Evolutionary conservation across 2,888 invertebrate genomes (phyloP).

Genomic region (Teleiodes luculella): DNA sequence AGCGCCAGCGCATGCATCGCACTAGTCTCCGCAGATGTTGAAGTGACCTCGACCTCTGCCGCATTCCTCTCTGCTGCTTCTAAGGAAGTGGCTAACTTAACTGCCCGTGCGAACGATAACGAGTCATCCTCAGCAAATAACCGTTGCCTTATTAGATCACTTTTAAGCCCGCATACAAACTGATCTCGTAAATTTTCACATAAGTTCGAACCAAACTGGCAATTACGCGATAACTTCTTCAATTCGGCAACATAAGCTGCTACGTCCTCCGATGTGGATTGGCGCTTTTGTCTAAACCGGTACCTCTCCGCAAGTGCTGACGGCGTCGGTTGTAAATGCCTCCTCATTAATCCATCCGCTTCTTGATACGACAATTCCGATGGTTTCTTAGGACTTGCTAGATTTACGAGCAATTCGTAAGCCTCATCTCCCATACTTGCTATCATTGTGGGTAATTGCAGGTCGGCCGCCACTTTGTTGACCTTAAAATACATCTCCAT

Average conservation of each 20-base stretch:
- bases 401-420: too few relatives aligned
- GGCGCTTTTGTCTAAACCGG: constrained; percentile 14
- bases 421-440: too few relatives aligned
- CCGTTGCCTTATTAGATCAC: constrained; percentile 18
- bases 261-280: constrained; percentile 5
- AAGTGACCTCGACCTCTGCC: constrained; percentile 6
- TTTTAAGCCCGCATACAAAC: constrained; percentile 17
- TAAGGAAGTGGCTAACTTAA: constrained; percentile 16
- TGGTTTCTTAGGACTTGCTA: too few relatives aligned
- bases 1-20: not conserved
- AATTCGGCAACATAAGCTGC: constrained; percentile 12
- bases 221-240: constrained; percentile 11
- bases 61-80: constrained; percentile 21
- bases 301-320: constrained; percentile 15
- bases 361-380: too few relatives aligned
- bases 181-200: constrained; percentile 8
- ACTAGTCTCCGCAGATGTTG: not conserved
- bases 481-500: too few relatives aligned
- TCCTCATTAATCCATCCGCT: not conserved
- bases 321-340: constrained; percentile 15
- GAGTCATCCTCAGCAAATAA: constrained; percentile 21
- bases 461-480: too few relatives aligned
- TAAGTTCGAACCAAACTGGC: not conserved
- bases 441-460: too few relatives aligned
- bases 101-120: constrained; percentile 10